Percentiles rank a stretch among this genome's conserved stretches.
These are phyloP conservation scores for Beris morrisii DNA, from an alignment of 2,888 invertebrate species.

Conservation along the genomic window DNA sequence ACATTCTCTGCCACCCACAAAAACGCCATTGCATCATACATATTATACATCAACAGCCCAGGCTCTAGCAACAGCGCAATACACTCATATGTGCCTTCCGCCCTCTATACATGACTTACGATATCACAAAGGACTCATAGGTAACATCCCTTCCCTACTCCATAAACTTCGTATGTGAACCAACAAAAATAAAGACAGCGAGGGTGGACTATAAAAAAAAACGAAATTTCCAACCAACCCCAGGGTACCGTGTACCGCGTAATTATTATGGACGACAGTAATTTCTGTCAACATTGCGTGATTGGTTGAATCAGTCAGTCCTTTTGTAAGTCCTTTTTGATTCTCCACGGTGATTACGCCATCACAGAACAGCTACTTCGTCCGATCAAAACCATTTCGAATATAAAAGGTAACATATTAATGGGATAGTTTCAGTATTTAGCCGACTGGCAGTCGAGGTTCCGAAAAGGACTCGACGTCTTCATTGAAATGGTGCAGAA, in stretches of 20 bases:
- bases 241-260: slow-evolving; percentile 9
- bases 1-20: too few species aligned
- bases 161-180: background rate
- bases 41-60: too few species aligned
- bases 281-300: slow-evolving; percentile 57
- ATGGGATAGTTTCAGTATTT: slow-evolving; percentile 6
- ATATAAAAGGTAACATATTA: slow-evolving; percentile 26
- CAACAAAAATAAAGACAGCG: slow-evolving; percentile 7
- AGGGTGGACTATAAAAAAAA: slow-evolving; percentile 10
- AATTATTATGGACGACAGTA: slow-evolving; percentile 39
- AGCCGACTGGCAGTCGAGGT: background rate
- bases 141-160: background rate
- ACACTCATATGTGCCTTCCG: too few species aligned
- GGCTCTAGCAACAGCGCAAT: too few species aligned
- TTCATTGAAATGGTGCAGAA: background rate
- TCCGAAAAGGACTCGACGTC: background rate
- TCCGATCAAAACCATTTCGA: slow-evolving; percentile 9
- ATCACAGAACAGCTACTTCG: slow-evolving; percentile 11
- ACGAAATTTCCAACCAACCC: slow-evolving; percentile 26
- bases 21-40: too few species aligned
- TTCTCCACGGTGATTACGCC: slow-evolving; percentile 27
- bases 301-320: slow-evolving; percentile 50
- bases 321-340: slow-evolving; percentile 15
- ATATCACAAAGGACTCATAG: background rate
- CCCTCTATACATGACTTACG: background rate